Conservation (phyloP, 2,888 invertebrate genomes). For the Muscina levida region DNA sequence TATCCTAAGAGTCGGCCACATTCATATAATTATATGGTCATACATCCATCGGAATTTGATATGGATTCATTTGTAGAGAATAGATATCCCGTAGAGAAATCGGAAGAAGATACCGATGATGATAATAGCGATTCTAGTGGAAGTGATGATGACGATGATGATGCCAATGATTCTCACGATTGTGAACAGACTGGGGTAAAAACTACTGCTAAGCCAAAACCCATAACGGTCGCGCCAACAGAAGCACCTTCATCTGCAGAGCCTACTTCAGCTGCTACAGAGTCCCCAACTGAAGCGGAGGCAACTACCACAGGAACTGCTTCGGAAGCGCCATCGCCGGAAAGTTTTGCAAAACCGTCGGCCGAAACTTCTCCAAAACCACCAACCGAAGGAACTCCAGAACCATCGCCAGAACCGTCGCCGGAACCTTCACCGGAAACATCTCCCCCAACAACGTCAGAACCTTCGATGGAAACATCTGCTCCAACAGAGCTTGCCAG, state of each 20-base stretch:
- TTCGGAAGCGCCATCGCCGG: not conserved
- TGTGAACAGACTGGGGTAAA: too few species aligned
- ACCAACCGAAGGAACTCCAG: not conserved
- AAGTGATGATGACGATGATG: too few species aligned
- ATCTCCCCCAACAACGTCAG: too few species aligned
- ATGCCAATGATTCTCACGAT: too few species aligned
- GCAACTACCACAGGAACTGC: not conserved
- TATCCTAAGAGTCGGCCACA: slow-evolving; percentile 61
- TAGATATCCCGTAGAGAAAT: slow-evolving; percentile 59
- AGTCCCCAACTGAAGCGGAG: not conserved
- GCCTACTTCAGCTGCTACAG: not conserved
- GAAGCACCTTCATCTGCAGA: not conserved
- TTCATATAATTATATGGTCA: not conserved
- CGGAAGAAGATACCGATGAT: slow-evolving; percentile 44
- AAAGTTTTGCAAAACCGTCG: not conserved
- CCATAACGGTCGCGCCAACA: slow-evolving; percentile 14
- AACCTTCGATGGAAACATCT: too few species aligned
- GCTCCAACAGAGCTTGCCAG: too few species aligned
- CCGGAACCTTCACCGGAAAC: too few species aligned
- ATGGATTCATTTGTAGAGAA: slow-evolving; percentile 59
- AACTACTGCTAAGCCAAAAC: not conserved
- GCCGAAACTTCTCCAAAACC: not conserved
- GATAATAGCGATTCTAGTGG: not conserved
- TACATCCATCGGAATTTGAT: slow-evolving; percentile 58
- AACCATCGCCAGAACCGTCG: not conserved